These are phyloP conservation scores for Penaeus vannamei DNA, from an alignment of 1,140 invertebrate genomes.

Conservation along the genomic window DNA sequence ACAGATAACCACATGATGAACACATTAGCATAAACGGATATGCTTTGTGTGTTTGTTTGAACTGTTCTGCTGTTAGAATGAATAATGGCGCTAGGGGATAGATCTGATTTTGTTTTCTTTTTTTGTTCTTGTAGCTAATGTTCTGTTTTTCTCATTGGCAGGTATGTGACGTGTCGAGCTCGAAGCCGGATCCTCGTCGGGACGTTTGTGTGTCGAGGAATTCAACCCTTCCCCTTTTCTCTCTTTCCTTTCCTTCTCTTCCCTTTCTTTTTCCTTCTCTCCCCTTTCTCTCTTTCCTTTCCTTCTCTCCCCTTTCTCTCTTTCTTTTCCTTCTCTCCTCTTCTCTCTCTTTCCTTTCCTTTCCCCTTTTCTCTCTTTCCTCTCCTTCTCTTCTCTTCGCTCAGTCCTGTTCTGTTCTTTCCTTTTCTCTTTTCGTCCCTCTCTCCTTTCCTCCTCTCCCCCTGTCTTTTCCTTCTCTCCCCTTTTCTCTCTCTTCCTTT, in stretches of 20 bases:
- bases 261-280: not conserved
- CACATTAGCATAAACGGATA: no score
- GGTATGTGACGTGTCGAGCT: no score
- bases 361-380: not conserved
- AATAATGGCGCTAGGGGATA: no score
- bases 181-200: no score
- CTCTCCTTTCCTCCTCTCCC: not conserved
- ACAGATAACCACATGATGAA: no score
- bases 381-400: not conserved
- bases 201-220: no score
- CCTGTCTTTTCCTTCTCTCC: not conserved
- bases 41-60: no score
- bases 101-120: no score
- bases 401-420: not conserved
- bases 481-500: not conserved
- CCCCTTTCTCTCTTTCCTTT: not conserved
- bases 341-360: not conserved
- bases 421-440: not conserved
- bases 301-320: not conserved
- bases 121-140: no score
- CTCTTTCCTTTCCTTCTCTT: not conserved
- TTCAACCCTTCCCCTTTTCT: not conserved
- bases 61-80: no score
- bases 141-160: no score
- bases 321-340: no score